A percentile compares a stretch with the other conserved stretches of the same genome.
These are phyloP conservation scores for Drosophila lutescens DNA, from an alignment of 2,888 invertebrate genomes.

Conservation along the genomic window DNA sequence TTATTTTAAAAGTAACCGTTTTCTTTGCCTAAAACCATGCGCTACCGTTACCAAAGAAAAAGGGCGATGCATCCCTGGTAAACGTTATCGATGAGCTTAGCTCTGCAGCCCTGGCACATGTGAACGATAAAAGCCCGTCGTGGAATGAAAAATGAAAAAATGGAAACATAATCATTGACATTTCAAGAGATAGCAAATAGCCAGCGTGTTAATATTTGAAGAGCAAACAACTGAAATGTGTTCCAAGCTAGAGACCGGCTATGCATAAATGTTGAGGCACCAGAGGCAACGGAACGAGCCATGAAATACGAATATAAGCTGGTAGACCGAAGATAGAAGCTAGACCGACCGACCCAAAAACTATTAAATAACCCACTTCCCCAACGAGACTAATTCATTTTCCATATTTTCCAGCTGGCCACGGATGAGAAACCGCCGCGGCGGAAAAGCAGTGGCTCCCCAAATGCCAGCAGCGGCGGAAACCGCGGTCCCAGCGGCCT, in stretches of 20 bases:
- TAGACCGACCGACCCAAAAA: neutral
- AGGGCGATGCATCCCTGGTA: slow-evolving; percentile 4
- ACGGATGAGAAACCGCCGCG: slow-evolving; percentile 74
- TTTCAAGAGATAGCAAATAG: slow-evolving; percentile 30
- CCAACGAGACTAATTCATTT: neutral
- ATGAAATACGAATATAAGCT: slow-evolving; percentile 81
- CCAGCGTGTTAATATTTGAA: slow-evolving; percentile 29
- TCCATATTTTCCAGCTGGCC: slow-evolving; percentile 55
- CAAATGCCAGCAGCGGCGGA: slow-evolving; percentile 41
- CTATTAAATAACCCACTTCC: neutral
- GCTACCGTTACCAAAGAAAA: slow-evolving; percentile 4
- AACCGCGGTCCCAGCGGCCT: slow-evolving; percentile 76
- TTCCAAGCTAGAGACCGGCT: slow-evolving; percentile 41
- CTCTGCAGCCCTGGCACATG: slow-evolving; percentile 23
- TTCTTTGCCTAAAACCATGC: neutral
- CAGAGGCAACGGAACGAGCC: slow-evolving; percentile 44
- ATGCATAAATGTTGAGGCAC: slow-evolving; percentile 24
- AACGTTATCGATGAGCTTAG: slow-evolving; percentile 16
- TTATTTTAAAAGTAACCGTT: neutral
- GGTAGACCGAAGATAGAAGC: slow-evolving; percentile 50
- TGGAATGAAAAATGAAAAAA: slow-evolving; percentile 9
- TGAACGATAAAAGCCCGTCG: slow-evolving; percentile 14
- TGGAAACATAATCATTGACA: slow-evolving; percentile 13
- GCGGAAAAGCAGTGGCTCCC: slow-evolving; percentile 66
- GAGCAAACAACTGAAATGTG: slow-evolving; percentile 56